Evolutionary conservation across 2,888 invertebrate genomes (phyloP), one percentile per base, ranked within the genome.

Genomic region (Junonia oenone): DNA sequence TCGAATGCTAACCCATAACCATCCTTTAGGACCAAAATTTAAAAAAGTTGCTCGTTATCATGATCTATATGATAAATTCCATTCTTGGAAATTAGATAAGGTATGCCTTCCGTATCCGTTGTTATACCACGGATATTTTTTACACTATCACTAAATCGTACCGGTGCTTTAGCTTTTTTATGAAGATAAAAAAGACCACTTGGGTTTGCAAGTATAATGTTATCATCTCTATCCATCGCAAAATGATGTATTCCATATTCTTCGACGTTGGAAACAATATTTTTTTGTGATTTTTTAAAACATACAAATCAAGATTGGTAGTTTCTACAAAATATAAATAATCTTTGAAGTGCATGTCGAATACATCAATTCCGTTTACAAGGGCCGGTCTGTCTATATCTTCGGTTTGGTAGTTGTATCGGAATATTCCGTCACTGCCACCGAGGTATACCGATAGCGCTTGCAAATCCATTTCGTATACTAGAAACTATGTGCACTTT

Each of bases 401-500:
- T 13, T 68, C 67, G 14, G 68, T 73, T 17, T 40, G 14, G 47
- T 75, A 74, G 67, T 77, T 76, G 64, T 74, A 83, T 56, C 68
- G 67, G 61, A 68, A 83, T 63, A 83, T 79, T n/a, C 82, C 82
- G 45, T 80, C 72, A 60, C 81, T 81, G 0, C 81, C 83, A 38
- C 82, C 83, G 4, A 83, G 71, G 58, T 73, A 83, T 5, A 78
- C 75, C 9, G n/a, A 81, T 72, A 6, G 83, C 78, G 61, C 78
- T 79, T 8, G 83, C 79, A 37, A 77, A 83, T 6, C 83, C 83
- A 58, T 83, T 81, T 14, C 76, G 73, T 51, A 83, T 76, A 56
- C 75, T 71, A 31, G 78, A 76, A 51, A 83, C 68, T 43, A 83
- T 62, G 22, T 66, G 63, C 13, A 73, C 59, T 17, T 59, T 51